Base-by-base conservation (phyloP, 2,113 vertebrate genomes). In the Bagarius yarrelli region DNA sequence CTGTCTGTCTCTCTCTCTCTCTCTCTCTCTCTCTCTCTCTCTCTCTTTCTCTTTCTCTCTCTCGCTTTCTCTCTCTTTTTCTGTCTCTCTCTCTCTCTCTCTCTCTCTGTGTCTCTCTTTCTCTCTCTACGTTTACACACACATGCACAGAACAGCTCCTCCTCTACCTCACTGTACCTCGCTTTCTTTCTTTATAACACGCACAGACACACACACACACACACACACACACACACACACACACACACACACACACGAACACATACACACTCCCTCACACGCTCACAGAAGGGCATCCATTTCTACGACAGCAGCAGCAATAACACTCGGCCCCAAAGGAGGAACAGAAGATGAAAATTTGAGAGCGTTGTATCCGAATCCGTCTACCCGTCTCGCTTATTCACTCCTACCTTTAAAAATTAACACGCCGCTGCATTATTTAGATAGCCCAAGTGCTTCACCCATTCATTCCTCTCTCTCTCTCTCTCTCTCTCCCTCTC, bases 371-470 rank as follows among this genome's bases (percentile, higher is more conserved):
- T 30, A 53, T 21, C 32, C 47, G 64, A 64, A 83, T 74, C 78
- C 72, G 67, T 67, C 47, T 67, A 82, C 79, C 67, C 6, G 69
- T 30, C 67, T 76, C n/a, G 57, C 59, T 15, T 16, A 27, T 66
- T 77, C 27, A 21, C 66, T 75, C 44, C 55, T 25, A 30, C 75
- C 56, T 86, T 88, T 47, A 88, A 88, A 86, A 88, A 85, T 90
- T 86, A 75, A 89, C 85, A 86, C 80, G n/a, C 57, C 25, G n/a
- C 79, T 91, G 52, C 69, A 90, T 91, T 91, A 91, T 90, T 89
- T 80, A 89, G 86, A 80, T 78, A 76, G 60, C 74, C 59, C 18
- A 40, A 70, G 85, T 80, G 36, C 53, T 74, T 47, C 61, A 80
- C 50, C 61, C 44, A 23, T 52, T 23, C 79, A 44, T 27, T 32